Conservation (phyloP, 2,113 vertebrate species). For the Cygnus atratus region DNA sequence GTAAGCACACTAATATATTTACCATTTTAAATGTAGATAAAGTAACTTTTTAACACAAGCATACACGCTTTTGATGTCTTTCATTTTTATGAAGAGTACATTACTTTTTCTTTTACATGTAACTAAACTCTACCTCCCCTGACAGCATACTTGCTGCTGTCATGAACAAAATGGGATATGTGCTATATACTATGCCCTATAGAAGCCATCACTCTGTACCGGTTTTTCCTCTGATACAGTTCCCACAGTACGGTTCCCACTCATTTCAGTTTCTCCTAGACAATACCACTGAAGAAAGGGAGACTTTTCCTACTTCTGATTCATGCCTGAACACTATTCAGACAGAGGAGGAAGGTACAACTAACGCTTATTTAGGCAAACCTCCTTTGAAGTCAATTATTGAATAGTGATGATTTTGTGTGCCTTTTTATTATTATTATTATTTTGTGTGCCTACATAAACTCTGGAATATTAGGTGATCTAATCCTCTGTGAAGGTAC, state of each 20-base stretch:
- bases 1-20: not conserved
- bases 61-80: not conserved
- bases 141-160: not conserved
- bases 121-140: not conserved
- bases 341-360: not conserved
- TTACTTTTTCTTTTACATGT: not conserved
- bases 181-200: rapidly evolving
- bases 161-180: not conserved
- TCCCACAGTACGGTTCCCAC: not conserved
- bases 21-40: not conserved
- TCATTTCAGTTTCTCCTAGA: not conserved
- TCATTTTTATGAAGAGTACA: not conserved
- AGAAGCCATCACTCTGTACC: not conserved
- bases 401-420: not conserved
- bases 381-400: not conserved
- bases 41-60: not conserved
- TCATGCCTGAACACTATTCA: not conserved
- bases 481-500: conserved; percentile 34
- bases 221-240: not conserved
- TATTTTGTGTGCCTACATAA: not conserved
- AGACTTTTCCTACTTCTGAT: not conserved
- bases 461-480: not conserved
- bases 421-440: not conserved
- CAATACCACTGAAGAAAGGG: not conserved
- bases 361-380: not conserved